Conservation (phyloP, 1,140 invertebrate genomes). For the Drosophila asahinai region DNA sequence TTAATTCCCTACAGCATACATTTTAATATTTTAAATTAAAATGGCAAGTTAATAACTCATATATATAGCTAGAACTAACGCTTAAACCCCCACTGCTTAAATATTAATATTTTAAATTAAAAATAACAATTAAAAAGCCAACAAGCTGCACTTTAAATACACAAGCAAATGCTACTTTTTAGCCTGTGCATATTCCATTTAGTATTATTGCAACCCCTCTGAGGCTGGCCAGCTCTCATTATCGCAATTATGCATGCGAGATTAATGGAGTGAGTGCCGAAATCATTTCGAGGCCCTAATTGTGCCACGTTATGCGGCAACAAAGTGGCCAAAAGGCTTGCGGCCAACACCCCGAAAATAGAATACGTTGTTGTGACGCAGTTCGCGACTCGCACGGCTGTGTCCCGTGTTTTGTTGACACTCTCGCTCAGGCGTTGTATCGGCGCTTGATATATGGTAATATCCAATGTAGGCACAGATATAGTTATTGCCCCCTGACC, state of each 20-base stretch:
- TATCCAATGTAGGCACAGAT: slow-evolving; percentile 23
- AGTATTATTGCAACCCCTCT: neutral
- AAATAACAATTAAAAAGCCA: neutral
- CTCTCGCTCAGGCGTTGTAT: slow-evolving; percentile 29
- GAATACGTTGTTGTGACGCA: slow-evolving; percentile 23
- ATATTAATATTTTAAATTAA: too few relatives aligned
- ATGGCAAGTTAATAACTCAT: too few relatives aligned
- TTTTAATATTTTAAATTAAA: too few relatives aligned
- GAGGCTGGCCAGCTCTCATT: slow-evolving; percentile 20
- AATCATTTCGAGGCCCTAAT: slow-evolving; percentile 40
- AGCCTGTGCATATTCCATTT: neutral
- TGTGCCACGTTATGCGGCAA: slow-evolving; percentile 57
- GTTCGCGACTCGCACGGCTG: slow-evolving; percentile 10
- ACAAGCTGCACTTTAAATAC: neutral
- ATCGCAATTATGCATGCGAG: slow-evolving; percentile 56
- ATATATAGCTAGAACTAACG: too few relatives aligned
- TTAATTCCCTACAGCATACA: too few relatives aligned
- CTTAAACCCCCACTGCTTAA: too few relatives aligned
- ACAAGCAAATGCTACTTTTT: too few relatives aligned
- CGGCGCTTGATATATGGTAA: slow-evolving; percentile 41
- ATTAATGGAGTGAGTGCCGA: slow-evolving; percentile 54
- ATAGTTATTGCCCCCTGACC: slow-evolving; percentile 49
- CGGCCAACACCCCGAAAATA: slow-evolving; percentile 28
- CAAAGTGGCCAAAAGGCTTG: slow-evolving; percentile 39
- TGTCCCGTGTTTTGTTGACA: slow-evolving; percentile 46